Evolutionary conservation across 2,888 invertebrate genomes (phyloP).

Genomic region (Drosophila ochracea): DNA sequence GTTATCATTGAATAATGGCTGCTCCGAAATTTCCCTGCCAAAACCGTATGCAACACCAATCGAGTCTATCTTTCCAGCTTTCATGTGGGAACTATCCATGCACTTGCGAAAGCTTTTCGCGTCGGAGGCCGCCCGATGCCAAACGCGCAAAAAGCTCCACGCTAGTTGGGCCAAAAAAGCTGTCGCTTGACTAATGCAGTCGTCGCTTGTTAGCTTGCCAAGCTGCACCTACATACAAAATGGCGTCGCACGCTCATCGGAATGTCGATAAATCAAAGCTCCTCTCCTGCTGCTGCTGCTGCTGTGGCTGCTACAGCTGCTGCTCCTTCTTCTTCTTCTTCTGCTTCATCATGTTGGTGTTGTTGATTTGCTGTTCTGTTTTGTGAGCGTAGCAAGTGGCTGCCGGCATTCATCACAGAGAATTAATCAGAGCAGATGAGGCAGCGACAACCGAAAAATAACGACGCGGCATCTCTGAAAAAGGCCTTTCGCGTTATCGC

Average conservation of each 20-base stretch:
- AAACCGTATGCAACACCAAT: constrained; percentile 22
- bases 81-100: constrained; percentile 45
- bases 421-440: constrained; percentile 78
- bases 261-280: constrained; percentile 76
- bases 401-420: constrained; percentile 76
- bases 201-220: constrained; percentile 32
- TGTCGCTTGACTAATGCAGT: constrained; percentile 21
- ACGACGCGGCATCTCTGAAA: constrained; percentile 73
- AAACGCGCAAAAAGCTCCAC: constrained; percentile 37
- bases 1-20: constrained; percentile 8
- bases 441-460: constrained; percentile 78
- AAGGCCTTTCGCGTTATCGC: constrained; percentile 62
- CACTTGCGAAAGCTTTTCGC: constrained; percentile 53
- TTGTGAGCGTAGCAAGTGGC: constrained; percentile 54
- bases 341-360: background rate
- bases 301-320: background rate
- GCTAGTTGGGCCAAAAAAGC: constrained; percentile 43
- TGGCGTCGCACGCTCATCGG: constrained; percentile 64
- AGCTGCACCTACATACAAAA: constrained; percentile 69
- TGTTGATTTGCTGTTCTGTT: constrained; percentile 2
- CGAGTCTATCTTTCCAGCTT: constrained; percentile 29
- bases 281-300: constrained; percentile 18
- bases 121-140: constrained; percentile 15
- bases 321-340: background rate
- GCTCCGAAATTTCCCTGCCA: constrained; percentile 16